These are phyloP conservation scores for Saccostrea glomerata DNA, from an alignment of 1,140 invertebrate genomes.

Conservation along the genomic window DNA sequence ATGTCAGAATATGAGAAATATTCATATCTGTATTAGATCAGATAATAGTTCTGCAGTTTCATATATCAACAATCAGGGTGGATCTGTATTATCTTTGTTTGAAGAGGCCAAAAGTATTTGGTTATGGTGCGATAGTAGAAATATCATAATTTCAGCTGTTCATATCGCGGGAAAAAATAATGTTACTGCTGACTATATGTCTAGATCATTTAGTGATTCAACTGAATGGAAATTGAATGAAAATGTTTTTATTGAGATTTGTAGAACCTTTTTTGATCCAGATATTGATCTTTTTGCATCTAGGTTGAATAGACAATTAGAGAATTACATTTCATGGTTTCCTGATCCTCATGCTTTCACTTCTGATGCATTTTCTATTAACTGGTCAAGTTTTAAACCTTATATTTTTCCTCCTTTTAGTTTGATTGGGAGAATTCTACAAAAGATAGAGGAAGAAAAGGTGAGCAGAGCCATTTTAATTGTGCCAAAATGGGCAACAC, in stretches of 20 bases:
- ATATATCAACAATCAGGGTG: too few species aligned
- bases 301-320: constrained; percentile 44
- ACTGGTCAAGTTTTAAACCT: constrained; percentile 17
- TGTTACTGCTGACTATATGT: constrained; percentile 48
- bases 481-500: too few species aligned
- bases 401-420: constrained; percentile 57
- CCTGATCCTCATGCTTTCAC: constrained; percentile 13
- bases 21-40: constrained; percentile 39
- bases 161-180: constrained; percentile 49
- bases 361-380: constrained; percentile 46
- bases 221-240: constrained; percentile 47
- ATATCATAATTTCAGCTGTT: constrained; percentile 45
- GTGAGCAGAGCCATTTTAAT: too few species aligned
- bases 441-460: too few species aligned
- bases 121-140: constrained; percentile 7
- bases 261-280: constrained; percentile 32
- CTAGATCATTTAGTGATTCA: constrained; percentile 46
- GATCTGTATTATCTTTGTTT: too few species aligned
- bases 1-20: constrained; percentile 58
- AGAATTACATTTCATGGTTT: too few species aligned
- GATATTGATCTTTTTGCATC: constrained; percentile 56
- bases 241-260: constrained; percentile 50
- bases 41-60: too few species aligned
- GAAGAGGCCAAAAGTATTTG: too few species aligned
- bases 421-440: constrained; percentile 39